phyloP scores from a whole-genome alignment of 2,113 vertebrate species.

The Murina feae region DNA sequence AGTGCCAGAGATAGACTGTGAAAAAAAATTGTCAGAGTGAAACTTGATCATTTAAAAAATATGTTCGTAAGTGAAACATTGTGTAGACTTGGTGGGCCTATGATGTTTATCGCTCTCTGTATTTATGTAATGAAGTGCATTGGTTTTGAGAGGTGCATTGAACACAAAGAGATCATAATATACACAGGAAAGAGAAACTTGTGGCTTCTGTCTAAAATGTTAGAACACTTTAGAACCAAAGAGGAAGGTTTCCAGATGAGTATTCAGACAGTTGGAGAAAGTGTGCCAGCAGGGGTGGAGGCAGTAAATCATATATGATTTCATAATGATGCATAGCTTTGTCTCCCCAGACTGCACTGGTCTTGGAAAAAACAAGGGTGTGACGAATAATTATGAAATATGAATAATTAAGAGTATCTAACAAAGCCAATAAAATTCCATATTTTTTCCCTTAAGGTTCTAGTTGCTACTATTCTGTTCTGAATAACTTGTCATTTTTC shows the following conservation, averaged over 20 bases:
- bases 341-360: background rate
- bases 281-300: too few species aligned
- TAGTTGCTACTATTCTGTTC: background rate
- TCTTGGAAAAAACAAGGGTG: background rate
- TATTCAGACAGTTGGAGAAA: background rate
- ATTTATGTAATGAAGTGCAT: background rate
- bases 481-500: background rate
- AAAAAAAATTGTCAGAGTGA: background rate
- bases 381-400: background rate
- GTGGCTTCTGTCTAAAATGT: background rate
- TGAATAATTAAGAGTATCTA: background rate
- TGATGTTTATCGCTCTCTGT: background rate
- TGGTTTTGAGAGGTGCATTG: background rate
- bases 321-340: background rate
- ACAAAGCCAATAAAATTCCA: background rate
- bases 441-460: background rate
- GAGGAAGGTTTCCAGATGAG: background rate
- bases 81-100: background rate
- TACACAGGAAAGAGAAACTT: background rate
- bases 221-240: background rate
- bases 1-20: too few species aligned
- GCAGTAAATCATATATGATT: fast-evolving
- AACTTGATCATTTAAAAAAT: background rate
- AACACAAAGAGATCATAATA: background rate
- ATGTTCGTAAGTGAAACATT: background rate